These are phyloP conservation scores for Hypotaenidia okinawae DNA, from an alignment of 2,797 vertebrate species.

Conservation along the genomic window DNA sequence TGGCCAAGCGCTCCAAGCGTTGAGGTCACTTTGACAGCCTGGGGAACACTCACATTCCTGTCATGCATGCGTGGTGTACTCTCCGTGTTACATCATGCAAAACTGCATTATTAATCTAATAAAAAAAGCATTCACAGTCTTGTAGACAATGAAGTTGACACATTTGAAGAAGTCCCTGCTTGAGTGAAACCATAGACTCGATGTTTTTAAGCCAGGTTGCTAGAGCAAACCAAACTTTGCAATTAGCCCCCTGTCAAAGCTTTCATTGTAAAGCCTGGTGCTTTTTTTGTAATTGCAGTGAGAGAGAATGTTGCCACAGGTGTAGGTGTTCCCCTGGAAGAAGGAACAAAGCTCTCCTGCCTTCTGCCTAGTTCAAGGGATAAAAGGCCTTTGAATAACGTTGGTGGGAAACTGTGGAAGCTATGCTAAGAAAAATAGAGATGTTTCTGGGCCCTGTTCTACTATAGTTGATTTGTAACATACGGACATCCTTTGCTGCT, in stretches of 20 bases:
- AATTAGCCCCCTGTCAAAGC: background rate
- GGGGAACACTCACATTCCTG: background rate
- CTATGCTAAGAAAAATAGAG: background rate
- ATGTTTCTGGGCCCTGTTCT: background rate
- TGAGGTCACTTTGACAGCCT: accelerated
- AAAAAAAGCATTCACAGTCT: background rate
- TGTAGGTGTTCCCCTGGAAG: slow-evolving; percentile 23
- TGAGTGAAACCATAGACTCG: background rate
- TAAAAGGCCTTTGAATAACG: background rate
- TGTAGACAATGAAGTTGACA: background rate
- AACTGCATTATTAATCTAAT: background rate
- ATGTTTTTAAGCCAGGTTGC: background rate
- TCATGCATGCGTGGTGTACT: accelerated
- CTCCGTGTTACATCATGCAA: accelerated
- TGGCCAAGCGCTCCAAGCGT: background rate
- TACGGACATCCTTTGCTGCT: background rate
- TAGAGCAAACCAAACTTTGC: background rate
- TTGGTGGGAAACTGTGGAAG: slow-evolving; percentile 9
- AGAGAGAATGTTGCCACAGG: slow-evolving; percentile 8
- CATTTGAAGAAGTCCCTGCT: background rate
- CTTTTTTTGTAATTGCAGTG: background rate
- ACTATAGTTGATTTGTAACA: background rate
- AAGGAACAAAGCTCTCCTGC: slow-evolving; percentile 15
- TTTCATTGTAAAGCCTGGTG: background rate
- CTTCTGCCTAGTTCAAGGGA: background rate